A percentile compares a stretch with the other conserved stretches of the same genome.
Evolutionary conservation across 2,797 vertebrate genomes (phyloP).

Genomic region (Poeciliopsis presidionis): DNA sequence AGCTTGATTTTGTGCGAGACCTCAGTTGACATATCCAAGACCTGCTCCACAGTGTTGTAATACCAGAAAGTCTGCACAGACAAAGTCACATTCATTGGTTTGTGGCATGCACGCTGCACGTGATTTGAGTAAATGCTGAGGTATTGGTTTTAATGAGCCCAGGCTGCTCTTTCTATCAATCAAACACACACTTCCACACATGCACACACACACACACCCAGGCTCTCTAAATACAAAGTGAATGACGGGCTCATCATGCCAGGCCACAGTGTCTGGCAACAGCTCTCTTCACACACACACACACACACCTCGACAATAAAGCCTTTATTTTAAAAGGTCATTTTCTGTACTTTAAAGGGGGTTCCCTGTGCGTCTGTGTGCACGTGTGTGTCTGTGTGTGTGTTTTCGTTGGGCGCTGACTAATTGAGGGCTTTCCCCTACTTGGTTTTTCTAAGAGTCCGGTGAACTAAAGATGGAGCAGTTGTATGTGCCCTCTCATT

Average conservation of each 20-base stretch:
- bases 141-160: conserved; percentile 47
- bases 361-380: conserved; percentile 52
- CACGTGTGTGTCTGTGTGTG: conserved; percentile 33
- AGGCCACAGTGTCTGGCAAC: conserved; percentile 60
- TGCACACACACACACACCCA: conserved; percentile 18
- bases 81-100: conserved; percentile 31
- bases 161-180: conserved; percentile 58
- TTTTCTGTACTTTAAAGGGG: conserved; percentile 70
- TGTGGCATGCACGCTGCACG: conserved; percentile 17
- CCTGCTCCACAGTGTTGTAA: not conserved
- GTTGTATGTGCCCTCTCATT: conserved; percentile 45
- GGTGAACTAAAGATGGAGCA: conserved; percentile 38
- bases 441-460: conserved; percentile 71
- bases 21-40: conserved; percentile 13
- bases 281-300: conserved; percentile 30
- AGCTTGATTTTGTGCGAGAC: not conserved
- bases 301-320: conserved; percentile 64
- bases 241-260: conserved; percentile 58
- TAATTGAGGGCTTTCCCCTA: conserved; percentile 74
- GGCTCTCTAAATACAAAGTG: conserved; percentile 50
- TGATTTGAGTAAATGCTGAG: conserved; percentile 26
- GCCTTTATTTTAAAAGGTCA: conserved; percentile 68
- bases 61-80: conserved; percentile 37
- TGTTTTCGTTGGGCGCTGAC: conserved; percentile 70
- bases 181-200: conserved; percentile 28